phyloP scores from a whole-genome alignment of 2,888 invertebrate species.

The Drosophila mimetica region DNA sequence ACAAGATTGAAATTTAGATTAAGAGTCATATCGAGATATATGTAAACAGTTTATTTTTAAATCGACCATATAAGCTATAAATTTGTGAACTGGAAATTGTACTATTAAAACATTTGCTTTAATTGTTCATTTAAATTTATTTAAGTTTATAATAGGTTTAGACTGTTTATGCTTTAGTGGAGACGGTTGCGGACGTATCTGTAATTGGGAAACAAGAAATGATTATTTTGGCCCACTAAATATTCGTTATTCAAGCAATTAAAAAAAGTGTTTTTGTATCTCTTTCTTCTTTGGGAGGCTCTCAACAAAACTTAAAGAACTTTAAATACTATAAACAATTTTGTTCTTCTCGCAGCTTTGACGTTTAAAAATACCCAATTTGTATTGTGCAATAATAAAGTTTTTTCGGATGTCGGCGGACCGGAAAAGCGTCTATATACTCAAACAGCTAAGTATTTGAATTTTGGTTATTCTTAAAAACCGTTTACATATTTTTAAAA shows the following conservation, averaged over 20 bases:
- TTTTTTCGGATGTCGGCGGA: no score
- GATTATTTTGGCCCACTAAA: background rate
- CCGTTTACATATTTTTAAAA: no score
- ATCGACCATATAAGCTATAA: background rate
- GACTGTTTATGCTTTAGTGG: background rate
- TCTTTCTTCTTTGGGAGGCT: no score
- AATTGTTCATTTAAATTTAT: background rate
- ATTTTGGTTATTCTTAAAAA: no score
- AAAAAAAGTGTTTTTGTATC: background rate
- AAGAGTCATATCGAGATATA: constrained; percentile 25
- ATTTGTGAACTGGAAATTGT: background rate
- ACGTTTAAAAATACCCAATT: no score
- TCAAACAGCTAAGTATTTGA: no score
- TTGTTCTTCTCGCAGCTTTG: no score
- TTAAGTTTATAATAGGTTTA: background rate
- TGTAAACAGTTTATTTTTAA: constrained; percentile 9
- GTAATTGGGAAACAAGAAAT: background rate
- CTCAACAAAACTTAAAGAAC: no score
- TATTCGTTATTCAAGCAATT: no score
- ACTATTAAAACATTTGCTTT: background rate
- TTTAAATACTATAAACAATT: no score
- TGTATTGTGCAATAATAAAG: no score
- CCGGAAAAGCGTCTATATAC: no score
- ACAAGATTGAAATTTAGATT: constrained; percentile 19
- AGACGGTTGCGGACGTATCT: background rate